Evolutionary conservation across 2,113 vertebrate genomes (phyloP).

Genomic region (Oxygymnocypris stewartii): DNA sequence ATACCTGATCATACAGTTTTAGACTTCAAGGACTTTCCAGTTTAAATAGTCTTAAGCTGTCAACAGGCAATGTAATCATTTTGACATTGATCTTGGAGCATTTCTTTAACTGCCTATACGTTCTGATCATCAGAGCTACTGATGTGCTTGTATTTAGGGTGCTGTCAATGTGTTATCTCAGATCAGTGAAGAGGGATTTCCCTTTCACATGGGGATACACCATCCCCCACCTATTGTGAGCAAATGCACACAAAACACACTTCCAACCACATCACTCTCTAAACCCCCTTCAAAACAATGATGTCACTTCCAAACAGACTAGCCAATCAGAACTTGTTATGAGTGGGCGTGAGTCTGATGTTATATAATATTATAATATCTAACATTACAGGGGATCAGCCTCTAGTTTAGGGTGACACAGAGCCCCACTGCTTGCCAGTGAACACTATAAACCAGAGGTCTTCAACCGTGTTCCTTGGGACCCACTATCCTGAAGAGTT

Average conservation of each 20-base stretch:
- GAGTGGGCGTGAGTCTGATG: slow-evolving; percentile 18
- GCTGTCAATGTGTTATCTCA: slow-evolving; percentile 45
- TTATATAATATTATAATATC: not conserved
- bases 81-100: not conserved
- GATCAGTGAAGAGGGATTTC: slow-evolving; percentile 58
- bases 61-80: not conserved
- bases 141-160: slow-evolving; percentile 10
- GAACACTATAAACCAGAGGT: too few species aligned
- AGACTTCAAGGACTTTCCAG: not conserved
- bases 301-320: slow-evolving; percentile 24
- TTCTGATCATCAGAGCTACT: not conserved
- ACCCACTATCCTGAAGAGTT: too few species aligned
- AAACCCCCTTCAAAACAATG: slow-evolving; percentile 26
- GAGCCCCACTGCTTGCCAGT: not conserved
- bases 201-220: slow-evolving; percentile 51
- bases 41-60: not conserved
- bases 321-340: slow-evolving; percentile 30
- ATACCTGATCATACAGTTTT: not conserved
- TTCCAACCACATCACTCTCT: not conserved
- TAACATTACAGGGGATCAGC: not conserved
- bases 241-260: slow-evolving; percentile 24
- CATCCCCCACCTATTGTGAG: slow-evolving; percentile 41
- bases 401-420: not conserved
- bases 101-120: not conserved
- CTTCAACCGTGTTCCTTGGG: too few species aligned